Percentiles rank a stretch among this genome's conserved stretches.
Conservation (phyloP, 2,797 vertebrate species). For the Gastrophryne carolinensis region DNA sequence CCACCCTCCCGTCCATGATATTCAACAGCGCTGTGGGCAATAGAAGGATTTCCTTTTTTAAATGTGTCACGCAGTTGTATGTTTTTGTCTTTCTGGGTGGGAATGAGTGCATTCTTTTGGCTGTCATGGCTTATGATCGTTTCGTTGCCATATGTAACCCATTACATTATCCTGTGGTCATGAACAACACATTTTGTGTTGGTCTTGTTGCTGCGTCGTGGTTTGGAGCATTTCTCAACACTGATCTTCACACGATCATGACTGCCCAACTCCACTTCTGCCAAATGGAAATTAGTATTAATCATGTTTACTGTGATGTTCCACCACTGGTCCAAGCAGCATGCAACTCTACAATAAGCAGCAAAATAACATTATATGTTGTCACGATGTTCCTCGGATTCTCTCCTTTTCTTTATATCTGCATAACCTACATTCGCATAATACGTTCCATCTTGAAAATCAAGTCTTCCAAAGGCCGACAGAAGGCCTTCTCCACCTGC, state of each 20-base stretch:
- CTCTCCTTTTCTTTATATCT: no score
- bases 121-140: constrained; percentile 33
- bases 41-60: constrained; percentile 2
- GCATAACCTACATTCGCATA: no score
- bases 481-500: no score
- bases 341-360: constrained; percentile 6
- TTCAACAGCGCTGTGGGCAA: not conserved
- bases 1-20: constrained; percentile 13
- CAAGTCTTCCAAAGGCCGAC: no score
- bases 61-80: constrained; percentile 39
- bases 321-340: constrained; percentile 2
- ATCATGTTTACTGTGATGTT: constrained; percentile 29
- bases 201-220: not conserved
- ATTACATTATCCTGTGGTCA: constrained; percentile 4
- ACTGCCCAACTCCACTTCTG: constrained; percentile 18
- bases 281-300: not conserved
- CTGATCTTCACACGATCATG: not conserved
- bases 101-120: constrained; percentile 15
- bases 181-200: not conserved
- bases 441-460: no score
- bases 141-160: constrained; percentile 41
- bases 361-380: no score
- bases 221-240: constrained; percentile 7
- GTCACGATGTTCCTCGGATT: no score
- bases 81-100: constrained; percentile 15